Evolutionary conservation across 2,797 vertebrate species (phyloP).

Genomic region (Sebastes iracundus): DNA sequence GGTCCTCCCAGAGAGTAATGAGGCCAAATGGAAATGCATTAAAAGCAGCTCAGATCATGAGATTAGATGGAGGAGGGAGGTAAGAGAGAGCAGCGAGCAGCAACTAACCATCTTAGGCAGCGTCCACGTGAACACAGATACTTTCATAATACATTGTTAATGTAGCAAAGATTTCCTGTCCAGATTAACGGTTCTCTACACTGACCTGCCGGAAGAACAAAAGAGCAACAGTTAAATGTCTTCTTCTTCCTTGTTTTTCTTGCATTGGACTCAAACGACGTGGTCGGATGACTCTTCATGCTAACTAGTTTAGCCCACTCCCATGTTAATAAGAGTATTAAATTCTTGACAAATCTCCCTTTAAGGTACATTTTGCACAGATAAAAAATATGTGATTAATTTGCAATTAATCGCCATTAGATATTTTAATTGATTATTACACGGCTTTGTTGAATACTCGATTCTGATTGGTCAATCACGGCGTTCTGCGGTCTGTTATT

Average conservation of each 20-base stretch:
- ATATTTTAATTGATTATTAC: no score
- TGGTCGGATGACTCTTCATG: fast-evolving
- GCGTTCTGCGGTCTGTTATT: no score
- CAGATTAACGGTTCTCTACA: not conserved
- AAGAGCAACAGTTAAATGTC: not conserved
- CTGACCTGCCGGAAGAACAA: not conserved
- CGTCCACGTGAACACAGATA: not conserved
- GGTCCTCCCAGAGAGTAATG: slow-evolving; percentile 63
- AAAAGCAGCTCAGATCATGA: slow-evolving; percentile 63
- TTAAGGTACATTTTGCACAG: no score
- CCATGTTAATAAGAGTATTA: no score
- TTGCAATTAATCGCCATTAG: fast-evolving
- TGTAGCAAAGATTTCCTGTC: not conserved
- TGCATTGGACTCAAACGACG: no score
- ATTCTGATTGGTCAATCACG: no score
- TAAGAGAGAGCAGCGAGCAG: slow-evolving; percentile 7
- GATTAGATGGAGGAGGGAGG: slow-evolving; percentile 58
- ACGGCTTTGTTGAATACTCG: no score
- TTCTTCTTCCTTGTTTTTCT: not conserved
- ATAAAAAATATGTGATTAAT: no score
- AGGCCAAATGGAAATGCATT: slow-evolving; percentile 72
- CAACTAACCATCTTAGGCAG: not conserved
- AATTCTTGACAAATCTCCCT: no score
- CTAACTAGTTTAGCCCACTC: no score
- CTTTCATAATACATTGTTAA: not conserved